Base-by-base conservation (phyloP, 2,888 invertebrate genomes). In the Cosmia trapezina region DNA sequence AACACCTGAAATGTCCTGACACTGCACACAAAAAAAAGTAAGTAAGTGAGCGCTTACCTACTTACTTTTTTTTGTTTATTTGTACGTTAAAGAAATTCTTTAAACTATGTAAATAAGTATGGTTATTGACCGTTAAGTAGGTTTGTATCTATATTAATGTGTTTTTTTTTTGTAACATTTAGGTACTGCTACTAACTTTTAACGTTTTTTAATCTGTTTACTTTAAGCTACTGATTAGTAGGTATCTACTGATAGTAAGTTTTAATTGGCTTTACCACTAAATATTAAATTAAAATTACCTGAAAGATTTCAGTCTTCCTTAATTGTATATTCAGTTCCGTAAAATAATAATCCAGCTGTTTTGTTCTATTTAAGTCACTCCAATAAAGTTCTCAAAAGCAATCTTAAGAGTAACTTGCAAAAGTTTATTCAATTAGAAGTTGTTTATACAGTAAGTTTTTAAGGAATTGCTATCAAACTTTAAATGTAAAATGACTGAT, bases 381-480 rank as follows among this genome's bases (percentile, higher is more conserved):
- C 57, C 11, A 12, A 41, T 54, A 56, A 82, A 79, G 70, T 76
- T 80, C 22, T 67, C 51, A 56, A 73, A 70, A 76, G 76, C 45
- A 80, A 70, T 79, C 76, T 61, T 51, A 62, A 61, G 61, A 72
- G 62, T 76, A 72, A 69, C 68, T 74, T 76, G 61, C 33, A 72
- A 61, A 69, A 78, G 63, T 78, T 78, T 65, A 77, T 75, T 78
- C 63, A 80, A 77, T 80, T 76, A 83, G 51, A 68, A 72, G 49
- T 74, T 78, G 61, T 73, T 81, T 71, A 17, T 14, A 61, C 41
- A 45, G 54, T 14, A 28, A 80, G 57, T 65, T 69, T 53, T 76
- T 57, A 60, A 65, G 43, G 14, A 80, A 71, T 71, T 65, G 64
- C 51, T 61, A 49, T 54, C 1, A 37, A 73, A 73, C 56, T 76